Evolutionary conservation across 2,888 invertebrate genomes (phyloP).

Genomic region (Chirona hameri): DNA sequence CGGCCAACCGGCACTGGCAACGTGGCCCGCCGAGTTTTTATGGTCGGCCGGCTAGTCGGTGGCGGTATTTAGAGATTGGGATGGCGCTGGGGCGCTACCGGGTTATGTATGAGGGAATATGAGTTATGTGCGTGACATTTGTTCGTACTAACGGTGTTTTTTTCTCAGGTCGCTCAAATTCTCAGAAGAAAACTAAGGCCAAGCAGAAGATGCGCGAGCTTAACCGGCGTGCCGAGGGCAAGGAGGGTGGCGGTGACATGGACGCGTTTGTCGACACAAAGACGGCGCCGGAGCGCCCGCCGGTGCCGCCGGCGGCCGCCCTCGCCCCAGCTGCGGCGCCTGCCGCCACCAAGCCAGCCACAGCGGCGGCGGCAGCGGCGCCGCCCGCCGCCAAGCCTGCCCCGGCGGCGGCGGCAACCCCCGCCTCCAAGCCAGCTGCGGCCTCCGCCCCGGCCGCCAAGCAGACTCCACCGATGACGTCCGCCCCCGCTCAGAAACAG

Average conservation of each 20-base stretch:
- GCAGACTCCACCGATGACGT: background rate
- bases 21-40: no score
- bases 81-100: background rate
- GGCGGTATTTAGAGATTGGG: no score
- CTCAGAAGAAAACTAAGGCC: background rate
- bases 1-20: no score
- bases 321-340: background rate
- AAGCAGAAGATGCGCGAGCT: conserved; percentile 25
- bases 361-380: background rate
- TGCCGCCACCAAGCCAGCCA: background rate
- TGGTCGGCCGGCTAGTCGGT: no score
- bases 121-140: background rate
- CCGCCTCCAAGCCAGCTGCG: background rate
- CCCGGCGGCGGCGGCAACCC: background rate
- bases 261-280: conserved; percentile 7
- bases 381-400: background rate
- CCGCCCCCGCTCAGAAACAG: background rate
- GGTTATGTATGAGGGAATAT: background rate
- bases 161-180: background rate
- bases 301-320: background rate
- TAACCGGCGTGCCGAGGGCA: background rate
- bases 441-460: background rate
- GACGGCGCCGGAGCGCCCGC: background rate
- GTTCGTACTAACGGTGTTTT: background rate
- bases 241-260: conserved; percentile 14